Evolutionary conservation across 1,140 invertebrate genomes (phyloP).

Genomic region (Coboldia fuscipes): DNA sequence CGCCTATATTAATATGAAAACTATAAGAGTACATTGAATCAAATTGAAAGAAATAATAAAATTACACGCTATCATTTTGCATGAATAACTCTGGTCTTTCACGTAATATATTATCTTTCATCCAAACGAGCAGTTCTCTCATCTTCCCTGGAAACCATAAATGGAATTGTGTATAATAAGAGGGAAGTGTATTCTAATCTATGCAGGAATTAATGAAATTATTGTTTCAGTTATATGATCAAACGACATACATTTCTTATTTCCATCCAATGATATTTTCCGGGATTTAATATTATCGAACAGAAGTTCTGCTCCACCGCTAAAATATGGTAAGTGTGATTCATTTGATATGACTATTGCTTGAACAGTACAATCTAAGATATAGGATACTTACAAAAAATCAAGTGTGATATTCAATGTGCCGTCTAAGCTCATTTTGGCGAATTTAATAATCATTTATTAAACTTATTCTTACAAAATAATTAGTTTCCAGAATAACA

Average conservation of each 20-base stretch:
- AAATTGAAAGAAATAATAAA: constrained; percentile 6
- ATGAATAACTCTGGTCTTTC: constrained; percentile 81
- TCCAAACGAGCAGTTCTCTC: constrained; percentile 49
- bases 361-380: background rate
- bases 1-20: constrained; percentile 31
- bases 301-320: constrained; percentile 70
- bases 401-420: background rate
- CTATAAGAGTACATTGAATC: background rate
- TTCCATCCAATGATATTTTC: constrained; percentile 30
- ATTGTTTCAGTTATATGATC: background rate
- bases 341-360: background rate
- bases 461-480: no score
- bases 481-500: no score
- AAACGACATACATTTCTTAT: constrained; percentile 23
- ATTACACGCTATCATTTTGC: constrained; percentile 59
- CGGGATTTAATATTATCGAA: constrained; percentile 65
- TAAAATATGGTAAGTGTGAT: constrained; percentile 22
- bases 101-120: constrained; percentile 62
- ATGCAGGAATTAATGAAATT: constrained; percentile 1
- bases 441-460: no score
- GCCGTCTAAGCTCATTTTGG: no score
- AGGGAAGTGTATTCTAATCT: constrained; percentile 1
- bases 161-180: constrained; percentile 3
- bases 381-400: background rate
- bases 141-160: constrained; percentile 42